These are phyloP conservation scores for Philaethria dido DNA, from an alignment of 2,888 invertebrate genomes.

Conservation along the genomic window DNA sequence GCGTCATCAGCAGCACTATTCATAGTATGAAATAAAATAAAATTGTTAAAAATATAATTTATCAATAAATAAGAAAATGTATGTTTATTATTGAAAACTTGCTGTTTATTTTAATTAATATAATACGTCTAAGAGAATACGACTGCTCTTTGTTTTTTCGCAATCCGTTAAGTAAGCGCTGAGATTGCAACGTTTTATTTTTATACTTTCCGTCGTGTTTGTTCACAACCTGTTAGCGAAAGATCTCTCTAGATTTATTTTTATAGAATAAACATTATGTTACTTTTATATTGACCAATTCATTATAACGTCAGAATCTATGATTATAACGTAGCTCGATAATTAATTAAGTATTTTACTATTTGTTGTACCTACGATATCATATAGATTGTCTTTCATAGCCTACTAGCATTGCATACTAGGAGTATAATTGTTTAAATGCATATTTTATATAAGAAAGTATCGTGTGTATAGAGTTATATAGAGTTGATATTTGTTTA, in stretches of 20 bases:
- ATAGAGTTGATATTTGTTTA: too few species aligned
- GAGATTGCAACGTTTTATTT: conserved; percentile 42
- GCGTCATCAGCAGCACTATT: neutral
- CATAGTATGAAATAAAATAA: neutral
- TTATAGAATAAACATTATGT: conserved; percentile 22
- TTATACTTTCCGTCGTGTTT: conserved; percentile 43
- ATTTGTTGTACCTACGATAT: too few species aligned
- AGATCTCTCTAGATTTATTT: conserved; percentile 31
- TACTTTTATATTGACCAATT: conserved; percentile 16
- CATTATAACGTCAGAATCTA: neutral
- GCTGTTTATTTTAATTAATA: conserved; percentile 33
- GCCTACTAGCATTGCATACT: too few species aligned
- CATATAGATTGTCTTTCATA: too few species aligned
- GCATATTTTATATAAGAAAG: too few species aligned
- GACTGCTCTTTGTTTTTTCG: conserved; percentile 40
- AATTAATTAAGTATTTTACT: too few species aligned
- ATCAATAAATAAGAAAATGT: conserved; percentile 11
- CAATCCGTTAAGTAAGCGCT: conserved; percentile 46
- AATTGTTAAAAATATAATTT: neutral
- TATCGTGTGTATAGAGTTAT: too few species aligned
- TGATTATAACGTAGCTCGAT: neutral
- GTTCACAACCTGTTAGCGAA: conserved; percentile 39
- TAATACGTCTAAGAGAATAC: conserved; percentile 37
- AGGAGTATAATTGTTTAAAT: too few species aligned
- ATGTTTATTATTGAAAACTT: neutral